phyloP scores from a whole-genome alignment of 1,140 invertebrate genomes.

The Anthonomus grandis region DNA sequence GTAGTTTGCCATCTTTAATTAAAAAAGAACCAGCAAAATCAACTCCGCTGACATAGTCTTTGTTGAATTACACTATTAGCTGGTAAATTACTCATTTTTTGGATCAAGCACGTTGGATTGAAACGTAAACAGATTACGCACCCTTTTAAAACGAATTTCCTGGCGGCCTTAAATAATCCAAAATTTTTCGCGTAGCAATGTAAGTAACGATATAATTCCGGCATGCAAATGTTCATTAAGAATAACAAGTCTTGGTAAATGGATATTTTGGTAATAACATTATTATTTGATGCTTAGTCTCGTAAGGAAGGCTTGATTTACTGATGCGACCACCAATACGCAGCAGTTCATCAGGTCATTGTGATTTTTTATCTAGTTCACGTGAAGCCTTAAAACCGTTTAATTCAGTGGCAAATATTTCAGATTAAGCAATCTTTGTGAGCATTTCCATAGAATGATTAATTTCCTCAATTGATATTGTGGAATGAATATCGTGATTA shows the following conservation, averaged over 20 bases:
- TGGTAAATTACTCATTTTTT: neutral
- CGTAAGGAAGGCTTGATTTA: neutral
- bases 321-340: neutral
- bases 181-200: constrained; percentile 2
- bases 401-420: neutral
- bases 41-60: constrained; percentile 37
- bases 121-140: constrained; percentile 1
- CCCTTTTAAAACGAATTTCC: neutral
- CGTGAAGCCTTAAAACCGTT: neutral
- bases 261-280: no score
- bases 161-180: constrained; percentile 27
- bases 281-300: no score
- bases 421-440: neutral
- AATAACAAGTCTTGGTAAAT: neutral
- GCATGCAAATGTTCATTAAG: constrained; percentile 2
- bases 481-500: no score
- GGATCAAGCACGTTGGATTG: neutral
- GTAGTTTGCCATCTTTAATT: no score
- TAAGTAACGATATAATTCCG: neutral
- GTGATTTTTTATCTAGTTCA: neutral
- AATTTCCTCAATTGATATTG: neutral
- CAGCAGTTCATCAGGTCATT: neutral
- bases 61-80: constrained; percentile 17
- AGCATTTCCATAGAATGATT: neutral
- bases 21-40: constrained; percentile 49